Evolutionary conservation across 2,888 invertebrate species (phyloP), one percentile per base, ranked within the genome.

Genomic region (Agrochola litura): DNA sequence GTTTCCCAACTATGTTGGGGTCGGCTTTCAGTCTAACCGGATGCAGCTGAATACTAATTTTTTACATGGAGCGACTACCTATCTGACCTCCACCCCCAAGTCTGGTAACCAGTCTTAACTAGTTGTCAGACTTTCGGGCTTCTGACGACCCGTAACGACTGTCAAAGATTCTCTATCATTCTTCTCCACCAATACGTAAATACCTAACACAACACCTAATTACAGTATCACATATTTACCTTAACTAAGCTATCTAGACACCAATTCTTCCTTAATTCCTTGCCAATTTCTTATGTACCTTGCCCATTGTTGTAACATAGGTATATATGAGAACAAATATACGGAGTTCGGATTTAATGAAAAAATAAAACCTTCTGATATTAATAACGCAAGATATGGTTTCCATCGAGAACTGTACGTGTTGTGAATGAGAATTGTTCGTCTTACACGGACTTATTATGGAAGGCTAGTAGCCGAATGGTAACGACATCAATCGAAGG

Each of bases 331-430:
- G 90, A 92, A 92, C 91, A 92, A 90, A 92, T 90, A 88, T 88
- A 88, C 85, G 83, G 68, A 79, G 76, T 79, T 76, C 75, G 83
- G 91, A 91, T 94, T 93, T 94, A 93, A 94, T 94, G 93, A 94
- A 94, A 94, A 94, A 93, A 93, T 93, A 92, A 93, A 93, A 92
- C 89, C 89, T 74, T 73, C 88, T 89, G 86, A 92, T 95, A 96
- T 95, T 96, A 96, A 96, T 96, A 95, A 94, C 93, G 92, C 90
- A 94, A 95, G 95, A 95, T 95, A 95, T 94, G 93, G 93, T 93
- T 94, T 94, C 93, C 92, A 95, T 95, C 94, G 95, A 89, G 92
- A 89, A 88, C 83, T 84, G 85, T 86, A 93, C 94, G 94, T 91
- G 93, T 76, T 81, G 88, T 84, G 96, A 94, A 95, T 96, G 88